Conservation (phyloP, 23 tunicate genomes). For the Halocynthia roretzi region DNA sequence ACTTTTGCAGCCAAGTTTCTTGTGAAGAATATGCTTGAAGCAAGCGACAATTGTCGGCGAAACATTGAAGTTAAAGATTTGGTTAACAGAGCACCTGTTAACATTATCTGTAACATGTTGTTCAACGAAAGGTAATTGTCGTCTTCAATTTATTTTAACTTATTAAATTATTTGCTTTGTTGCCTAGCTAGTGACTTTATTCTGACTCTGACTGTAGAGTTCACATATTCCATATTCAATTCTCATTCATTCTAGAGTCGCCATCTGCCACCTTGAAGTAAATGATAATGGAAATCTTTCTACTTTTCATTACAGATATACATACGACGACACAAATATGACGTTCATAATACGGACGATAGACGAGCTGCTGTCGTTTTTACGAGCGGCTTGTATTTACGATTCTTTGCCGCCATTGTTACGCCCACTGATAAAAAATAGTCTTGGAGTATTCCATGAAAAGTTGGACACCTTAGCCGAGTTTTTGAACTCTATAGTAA, state of each 20-base stretch:
- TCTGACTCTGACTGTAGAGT: background rate
- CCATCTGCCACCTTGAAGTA: no score
- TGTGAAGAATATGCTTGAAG: slow-evolving; percentile 46
- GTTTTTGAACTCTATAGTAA: slow-evolving; percentile 42
- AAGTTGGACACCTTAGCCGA: slow-evolving; percentile 35
- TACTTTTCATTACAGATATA: slow-evolving; percentile 39
- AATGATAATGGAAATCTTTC: background rate
- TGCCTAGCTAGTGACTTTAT: background rate
- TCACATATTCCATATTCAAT: no score
- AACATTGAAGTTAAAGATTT: slow-evolving; percentile 58
- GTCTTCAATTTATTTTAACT: background rate
- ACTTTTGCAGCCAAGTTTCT: slow-evolving; percentile 38
- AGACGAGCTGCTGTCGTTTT: slow-evolving; percentile 37
- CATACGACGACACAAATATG: slow-evolving; percentile 52
- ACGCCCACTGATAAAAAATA: slow-evolving; percentile 54
- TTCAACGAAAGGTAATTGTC: slow-evolving; percentile 57
- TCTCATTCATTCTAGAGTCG: no score
- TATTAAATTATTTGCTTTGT: background rate
- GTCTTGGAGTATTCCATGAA: slow-evolving; percentile 40
- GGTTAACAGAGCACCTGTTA: slow-evolving; percentile 66
- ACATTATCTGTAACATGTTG: slow-evolving; percentile 54
- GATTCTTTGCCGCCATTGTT: slow-evolving; percentile 59
- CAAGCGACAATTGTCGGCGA: slow-evolving; percentile 34
- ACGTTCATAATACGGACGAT: slow-evolving; percentile 53
- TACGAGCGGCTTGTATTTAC: slow-evolving; percentile 60